Base-by-base conservation (phyloP, 2,888 invertebrate species). In the Lobophora halterata region DNA sequence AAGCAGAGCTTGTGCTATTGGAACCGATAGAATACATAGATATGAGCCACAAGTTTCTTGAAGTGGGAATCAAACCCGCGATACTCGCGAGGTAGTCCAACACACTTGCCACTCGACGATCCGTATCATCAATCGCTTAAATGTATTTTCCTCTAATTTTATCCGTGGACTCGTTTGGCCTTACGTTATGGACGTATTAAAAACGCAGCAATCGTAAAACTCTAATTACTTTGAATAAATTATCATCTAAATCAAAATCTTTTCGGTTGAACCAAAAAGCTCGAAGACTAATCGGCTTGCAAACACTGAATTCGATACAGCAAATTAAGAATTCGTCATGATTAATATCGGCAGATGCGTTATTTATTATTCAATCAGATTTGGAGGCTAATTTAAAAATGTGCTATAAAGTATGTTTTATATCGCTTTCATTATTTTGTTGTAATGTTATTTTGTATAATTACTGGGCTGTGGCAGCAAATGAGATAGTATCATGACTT, bases 211-310 rank as follows among this genome's bases (percentile, higher is more conserved):
- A 49, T 51, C 59, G 56, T 55, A 60, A 59, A 60, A 61, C 52
- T 50, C 63, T 63, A 65, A 65, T 63, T 62, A 65, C 55, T 62
- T 55, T 47, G 63, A 58, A 65, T 65, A 63, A 55, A 67, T 65
- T 67, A 63, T 60, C 68, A 68, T 64, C 54, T 61, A 59, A 65
- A 67, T 68, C 58, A 52, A 64, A 65, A 61, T 47, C 46, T 47
- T 46, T 20, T 26, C 29, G 25, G 35, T 42, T 48, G 46, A 55
- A n/a, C n/a, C 50, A 60, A 65, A 66, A 65, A 61, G 49, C 38
- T 46, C 48, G 46, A 37, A 58, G 50, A 46, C 51, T 59, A 67
- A 67, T 68, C 61, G 61, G 55, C 61, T 60, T 58, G 60, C 61
- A 61, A 67, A 68, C 65, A 64, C 62, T 39, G 47, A 45, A 48